phyloP scores from a whole-genome alignment of 2,113 vertebrate genomes.

The Poecilia latipinna region DNA sequence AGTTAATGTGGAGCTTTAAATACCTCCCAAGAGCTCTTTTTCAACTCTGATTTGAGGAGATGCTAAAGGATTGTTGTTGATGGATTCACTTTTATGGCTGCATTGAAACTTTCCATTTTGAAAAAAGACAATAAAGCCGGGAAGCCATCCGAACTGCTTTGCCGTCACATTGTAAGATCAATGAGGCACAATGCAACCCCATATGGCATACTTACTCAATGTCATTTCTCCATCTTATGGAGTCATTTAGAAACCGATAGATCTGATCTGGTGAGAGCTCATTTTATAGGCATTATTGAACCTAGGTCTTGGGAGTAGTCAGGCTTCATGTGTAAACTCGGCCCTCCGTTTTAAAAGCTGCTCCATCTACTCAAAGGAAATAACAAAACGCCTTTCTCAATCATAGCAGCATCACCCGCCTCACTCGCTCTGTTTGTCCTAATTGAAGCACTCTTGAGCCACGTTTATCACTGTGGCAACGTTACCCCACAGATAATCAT shows the following conservation, averaged over 20 bases:
- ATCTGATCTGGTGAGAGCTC: slow-evolving; percentile 14
- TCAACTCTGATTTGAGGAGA: slow-evolving; percentile 49
- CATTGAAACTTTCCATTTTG: slow-evolving; percentile 52
- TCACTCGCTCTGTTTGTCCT: slow-evolving; percentile 47
- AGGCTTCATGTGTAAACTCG: slow-evolving; percentile 32
- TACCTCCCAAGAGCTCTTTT: slow-evolving; percentile 25
- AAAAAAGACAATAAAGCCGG: slow-evolving; percentile 21
- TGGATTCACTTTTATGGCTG: slow-evolving; percentile 51
- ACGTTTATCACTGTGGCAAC: slow-evolving; percentile 74
- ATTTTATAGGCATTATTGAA: slow-evolving; percentile 32
- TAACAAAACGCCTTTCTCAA: slow-evolving; percentile 24
- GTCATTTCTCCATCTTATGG: neutral
- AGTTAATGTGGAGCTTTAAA: slow-evolving; percentile 46
- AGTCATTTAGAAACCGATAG: neutral
- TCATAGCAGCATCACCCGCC: slow-evolving; percentile 21
- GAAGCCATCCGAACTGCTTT: slow-evolving; percentile 25
- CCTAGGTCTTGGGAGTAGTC: slow-evolving; percentile 16
- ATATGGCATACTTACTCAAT: neutral
- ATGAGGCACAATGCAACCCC: neutral
- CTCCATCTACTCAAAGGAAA: slow-evolving; percentile 28
- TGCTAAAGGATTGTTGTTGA: slow-evolving; percentile 61
- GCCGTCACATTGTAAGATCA: slow-evolving; percentile 30
- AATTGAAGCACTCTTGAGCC: slow-evolving; percentile 71
- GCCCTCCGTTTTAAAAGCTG: slow-evolving; percentile 31
- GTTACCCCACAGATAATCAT: slow-evolving; percentile 73